phyloP scores from a whole-genome alignment of 2,113 vertebrate species.

The Alligator sinensis region DNA sequence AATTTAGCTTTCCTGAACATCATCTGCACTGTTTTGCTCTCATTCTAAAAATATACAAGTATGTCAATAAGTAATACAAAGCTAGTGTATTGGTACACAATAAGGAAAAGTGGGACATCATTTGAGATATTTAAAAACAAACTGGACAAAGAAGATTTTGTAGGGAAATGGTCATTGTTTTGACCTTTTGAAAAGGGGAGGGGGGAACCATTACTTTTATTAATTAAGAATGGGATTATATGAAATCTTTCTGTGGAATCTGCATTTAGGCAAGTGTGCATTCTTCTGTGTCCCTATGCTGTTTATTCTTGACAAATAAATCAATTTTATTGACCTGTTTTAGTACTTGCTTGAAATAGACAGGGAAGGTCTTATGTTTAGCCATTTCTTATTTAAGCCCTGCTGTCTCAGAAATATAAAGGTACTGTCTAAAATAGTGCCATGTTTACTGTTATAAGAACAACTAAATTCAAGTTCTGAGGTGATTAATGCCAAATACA shows the following conservation, averaged over 20 bases:
- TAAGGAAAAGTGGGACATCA: rapidly evolving
- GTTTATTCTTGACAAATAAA: too few relatives aligned
- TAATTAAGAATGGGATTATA: too few relatives aligned
- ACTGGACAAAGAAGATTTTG: not conserved
- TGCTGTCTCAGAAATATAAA: not conserved
- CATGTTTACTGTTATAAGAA: not conserved
- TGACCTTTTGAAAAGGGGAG: not conserved
- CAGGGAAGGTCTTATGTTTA: not conserved
- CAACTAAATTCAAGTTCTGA: not conserved
- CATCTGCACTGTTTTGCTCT: constrained; percentile 85
- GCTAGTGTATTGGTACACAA: not conserved
- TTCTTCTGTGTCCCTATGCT: too few relatives aligned
- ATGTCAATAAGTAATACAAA: not conserved
- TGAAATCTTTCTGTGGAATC: too few relatives aligned
- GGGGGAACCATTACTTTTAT: too few relatives aligned
- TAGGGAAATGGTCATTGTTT: not conserved
- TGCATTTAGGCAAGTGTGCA: too few relatives aligned
- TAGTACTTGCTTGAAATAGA: not conserved
- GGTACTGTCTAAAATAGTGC: not conserved
- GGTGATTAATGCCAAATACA: not conserved
- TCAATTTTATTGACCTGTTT: not conserved
- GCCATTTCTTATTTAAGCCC: not conserved
- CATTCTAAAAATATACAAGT: constrained; percentile 66
- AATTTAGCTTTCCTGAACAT: constrained; percentile 81
- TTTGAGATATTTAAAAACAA: not conserved